phyloP scores from a whole-genome alignment of 2,113 vertebrate species.

The Pteropus alecto region DNA sequence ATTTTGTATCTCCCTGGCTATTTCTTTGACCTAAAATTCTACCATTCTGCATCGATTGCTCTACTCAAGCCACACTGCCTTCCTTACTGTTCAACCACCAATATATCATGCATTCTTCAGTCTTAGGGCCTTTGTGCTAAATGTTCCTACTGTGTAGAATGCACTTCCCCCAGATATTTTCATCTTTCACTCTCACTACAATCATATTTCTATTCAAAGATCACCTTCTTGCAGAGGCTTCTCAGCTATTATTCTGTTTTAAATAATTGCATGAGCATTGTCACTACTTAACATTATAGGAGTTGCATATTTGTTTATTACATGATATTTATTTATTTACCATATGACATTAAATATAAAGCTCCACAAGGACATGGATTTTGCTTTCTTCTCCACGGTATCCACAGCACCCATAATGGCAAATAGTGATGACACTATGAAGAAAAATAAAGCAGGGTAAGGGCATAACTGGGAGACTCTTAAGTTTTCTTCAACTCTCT shows the following conservation, averaged over 20 bases:
- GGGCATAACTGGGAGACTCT: not conserved
- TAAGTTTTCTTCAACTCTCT: not conserved
- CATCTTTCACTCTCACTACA: not conserved
- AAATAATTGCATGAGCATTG: not conserved
- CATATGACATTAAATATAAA: not conserved
- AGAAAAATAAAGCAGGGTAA: not conserved
- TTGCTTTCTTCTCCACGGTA: not conserved
- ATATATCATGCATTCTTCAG: not conserved
- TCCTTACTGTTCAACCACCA: not conserved
- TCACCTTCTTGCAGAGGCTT: not conserved
- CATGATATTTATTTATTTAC: not conserved
- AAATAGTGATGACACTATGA: not conserved
- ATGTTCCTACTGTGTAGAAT: not conserved
- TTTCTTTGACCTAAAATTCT: not conserved
- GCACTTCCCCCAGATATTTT: not conserved
- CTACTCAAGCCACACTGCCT: not conserved
- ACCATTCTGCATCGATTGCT: not conserved
- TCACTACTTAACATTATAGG: not conserved
- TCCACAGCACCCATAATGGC: not conserved
- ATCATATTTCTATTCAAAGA: not conserved
- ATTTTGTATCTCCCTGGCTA: not conserved
- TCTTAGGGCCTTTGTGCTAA: not conserved
- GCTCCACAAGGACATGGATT: not conserved
- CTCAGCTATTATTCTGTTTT: not conserved
- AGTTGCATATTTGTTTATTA: not conserved